Evolutionary conservation across 2,113 vertebrate species (phyloP).

Genomic region (Cygnus buccinator): DNA sequence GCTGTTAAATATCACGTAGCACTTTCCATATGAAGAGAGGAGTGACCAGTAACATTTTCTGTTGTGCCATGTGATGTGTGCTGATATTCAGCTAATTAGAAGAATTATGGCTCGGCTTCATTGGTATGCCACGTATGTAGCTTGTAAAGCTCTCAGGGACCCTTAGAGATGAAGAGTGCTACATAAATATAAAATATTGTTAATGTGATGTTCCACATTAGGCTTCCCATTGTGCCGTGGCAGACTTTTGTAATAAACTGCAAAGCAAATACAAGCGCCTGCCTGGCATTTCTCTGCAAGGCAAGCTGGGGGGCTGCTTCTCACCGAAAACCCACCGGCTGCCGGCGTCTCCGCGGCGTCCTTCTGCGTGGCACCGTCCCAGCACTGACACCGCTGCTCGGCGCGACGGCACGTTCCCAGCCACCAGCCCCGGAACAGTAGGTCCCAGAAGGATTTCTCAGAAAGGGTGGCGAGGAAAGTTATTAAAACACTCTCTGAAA

Average conservation of each 20-base stretch:
- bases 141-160: conserved; percentile 49
- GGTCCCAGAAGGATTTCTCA: background rate
- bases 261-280: background rate
- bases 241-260: conserved; percentile 1
- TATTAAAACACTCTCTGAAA: background rate
- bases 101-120: conserved; percentile 45
- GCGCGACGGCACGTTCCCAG: accelerated
- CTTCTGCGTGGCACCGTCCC: accelerated
- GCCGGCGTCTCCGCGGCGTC: accelerated
- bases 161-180: conserved; percentile 48
- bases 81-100: conserved; percentile 55
- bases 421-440: background rate
- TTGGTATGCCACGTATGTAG: conserved; percentile 40
- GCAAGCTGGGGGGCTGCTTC: background rate
- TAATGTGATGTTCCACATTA: conserved; percentile 35
- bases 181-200: conserved; percentile 64
- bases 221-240: conserved; percentile 17
- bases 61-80: background rate
- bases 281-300: background rate
- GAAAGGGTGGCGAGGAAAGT: background rate
- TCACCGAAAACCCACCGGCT: background rate
- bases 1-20: background rate
- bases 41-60: background rate
- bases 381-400: background rate
- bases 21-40: background rate